phyloP scores from a whole-genome alignment of 2,797 vertebrate species.

The Halcyon chelicuti region DNA sequence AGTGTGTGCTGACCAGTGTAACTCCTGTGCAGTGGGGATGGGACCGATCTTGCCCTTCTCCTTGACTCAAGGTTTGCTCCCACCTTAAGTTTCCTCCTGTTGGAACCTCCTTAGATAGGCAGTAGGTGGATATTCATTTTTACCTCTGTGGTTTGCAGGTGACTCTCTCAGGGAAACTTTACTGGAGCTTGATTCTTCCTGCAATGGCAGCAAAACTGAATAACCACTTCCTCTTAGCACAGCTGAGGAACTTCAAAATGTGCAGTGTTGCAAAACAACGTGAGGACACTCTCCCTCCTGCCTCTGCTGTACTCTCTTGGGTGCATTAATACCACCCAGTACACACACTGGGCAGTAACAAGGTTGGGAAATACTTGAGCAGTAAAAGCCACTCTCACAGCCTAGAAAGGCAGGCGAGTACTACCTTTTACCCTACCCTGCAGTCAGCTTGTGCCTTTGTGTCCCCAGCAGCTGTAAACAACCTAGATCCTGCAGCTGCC shows the following conservation, averaged over 20 bases:
- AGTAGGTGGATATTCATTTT: background rate
- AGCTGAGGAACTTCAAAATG: conserved; percentile 43
- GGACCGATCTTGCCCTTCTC: background rate
- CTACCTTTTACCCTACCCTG: background rate
- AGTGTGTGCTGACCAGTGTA: background rate
- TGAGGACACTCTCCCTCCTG: conserved; percentile 18
- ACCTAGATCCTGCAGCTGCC: background rate
- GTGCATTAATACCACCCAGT: background rate
- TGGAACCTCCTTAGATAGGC: background rate
- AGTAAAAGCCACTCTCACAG: background rate
- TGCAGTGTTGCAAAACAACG: background rate
- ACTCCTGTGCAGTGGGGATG: background rate
- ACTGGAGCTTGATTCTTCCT: conserved; percentile 53
- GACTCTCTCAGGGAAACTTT: conserved; percentile 64
- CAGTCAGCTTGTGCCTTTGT: background rate
- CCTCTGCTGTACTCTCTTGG: background rate
- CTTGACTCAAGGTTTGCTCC: background rate
- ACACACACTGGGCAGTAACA: background rate
- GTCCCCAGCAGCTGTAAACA: background rate
- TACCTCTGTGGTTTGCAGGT: conserved; percentile 58
- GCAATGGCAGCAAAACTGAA: conserved; percentile 41
- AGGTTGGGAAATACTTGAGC: conserved; percentile 21
- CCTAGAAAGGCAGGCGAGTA: background rate
- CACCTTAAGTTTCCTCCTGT: background rate
- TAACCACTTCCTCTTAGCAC: conserved; percentile 58